These are phyloP conservation scores for Proctacanthus coquilletti DNA, from an alignment of 1,140 invertebrate species.

Conservation along the genomic window DNA sequence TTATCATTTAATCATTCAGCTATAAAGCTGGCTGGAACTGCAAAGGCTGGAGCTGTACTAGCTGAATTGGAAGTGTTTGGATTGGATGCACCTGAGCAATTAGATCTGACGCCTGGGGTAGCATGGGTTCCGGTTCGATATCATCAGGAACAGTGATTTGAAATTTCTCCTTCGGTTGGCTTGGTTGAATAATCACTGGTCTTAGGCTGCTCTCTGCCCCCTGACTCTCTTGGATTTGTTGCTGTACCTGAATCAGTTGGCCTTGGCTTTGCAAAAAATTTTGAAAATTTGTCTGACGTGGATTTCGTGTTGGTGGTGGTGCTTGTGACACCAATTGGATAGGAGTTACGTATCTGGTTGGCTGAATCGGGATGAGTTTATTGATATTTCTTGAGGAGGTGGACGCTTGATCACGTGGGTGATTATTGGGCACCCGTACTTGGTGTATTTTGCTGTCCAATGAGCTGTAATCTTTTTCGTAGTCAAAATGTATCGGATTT, in stretches of 20 bases:
- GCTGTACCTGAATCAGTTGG: not conserved
- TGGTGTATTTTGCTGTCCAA: constrained; percentile 4
- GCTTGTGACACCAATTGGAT: too few species aligned
- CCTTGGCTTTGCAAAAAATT: too few species aligned
- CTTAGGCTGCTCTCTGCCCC: not conserved
- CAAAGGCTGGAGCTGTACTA: constrained; percentile 19
- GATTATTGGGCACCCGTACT: not conserved
- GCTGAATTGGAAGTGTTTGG: constrained; percentile 15
- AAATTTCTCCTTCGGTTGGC: too few species aligned
- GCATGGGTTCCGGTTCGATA: not conserved
- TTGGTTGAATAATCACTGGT: too few species aligned
- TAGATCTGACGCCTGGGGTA: constrained; percentile 2
- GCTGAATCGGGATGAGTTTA: too few species aligned
- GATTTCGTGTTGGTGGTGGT: too few species aligned
- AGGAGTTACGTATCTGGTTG: too few species aligned
- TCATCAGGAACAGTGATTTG: not conserved
- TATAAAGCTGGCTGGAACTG: constrained; percentile 17
- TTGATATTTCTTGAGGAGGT: not conserved
- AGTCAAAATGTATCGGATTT: not conserved
- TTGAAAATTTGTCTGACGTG: too few species aligned
- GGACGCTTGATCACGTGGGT: constrained; percentile 5
- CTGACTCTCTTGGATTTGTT: not conserved
- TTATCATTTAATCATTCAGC: too few species aligned
- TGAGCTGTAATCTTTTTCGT: constrained; percentile 1
- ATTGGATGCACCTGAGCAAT: constrained; percentile 10